These are phyloP conservation scores for Drosophila putrida DNA, from an alignment of 2,888 invertebrate genomes.

Conservation along the genomic window DNA sequence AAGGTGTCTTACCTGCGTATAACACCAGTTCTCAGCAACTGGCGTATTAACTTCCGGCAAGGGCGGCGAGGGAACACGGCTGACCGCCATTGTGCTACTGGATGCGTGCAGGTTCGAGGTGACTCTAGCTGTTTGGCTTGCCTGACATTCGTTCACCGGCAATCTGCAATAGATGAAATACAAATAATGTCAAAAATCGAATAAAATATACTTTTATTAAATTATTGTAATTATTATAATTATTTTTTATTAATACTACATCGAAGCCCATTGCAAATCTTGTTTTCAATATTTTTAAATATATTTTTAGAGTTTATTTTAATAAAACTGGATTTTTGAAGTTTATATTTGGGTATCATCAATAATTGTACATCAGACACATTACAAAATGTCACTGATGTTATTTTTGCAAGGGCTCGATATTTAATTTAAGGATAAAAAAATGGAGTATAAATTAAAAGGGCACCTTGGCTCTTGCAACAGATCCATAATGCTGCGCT, in stretches of 20 bases:
- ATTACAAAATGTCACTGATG: no score
- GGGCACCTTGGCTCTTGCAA: slow-evolving; percentile 79
- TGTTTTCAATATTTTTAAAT: no score
- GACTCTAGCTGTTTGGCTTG: slow-evolving; percentile 94
- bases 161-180: slow-evolving; percentile 87
- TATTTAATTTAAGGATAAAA: not conserved
- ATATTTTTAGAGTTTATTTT: no score
- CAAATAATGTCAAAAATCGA: not conserved
- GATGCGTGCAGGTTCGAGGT: slow-evolving; percentile 91
- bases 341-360: no score
- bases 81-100: slow-evolving; percentile 97
- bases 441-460: not conserved
- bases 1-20: slow-evolving; percentile 94
- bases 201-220: not conserved
- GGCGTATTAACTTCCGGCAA: slow-evolving; percentile 98
- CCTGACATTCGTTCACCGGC: slow-evolving; percentile 92
- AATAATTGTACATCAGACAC: no score
- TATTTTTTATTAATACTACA: no score
- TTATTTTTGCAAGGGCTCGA: no score
- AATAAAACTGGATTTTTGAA: no score
- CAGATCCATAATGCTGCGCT: slow-evolving; percentile 84
- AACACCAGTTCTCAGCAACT: slow-evolving; percentile 99
- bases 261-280: no score
- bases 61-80: slow-evolving; percentile 98
- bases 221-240: not conserved